phyloP scores from a whole-genome alignment of 2,113 vertebrate genomes.

The Gadus macrocephalus region DNA sequence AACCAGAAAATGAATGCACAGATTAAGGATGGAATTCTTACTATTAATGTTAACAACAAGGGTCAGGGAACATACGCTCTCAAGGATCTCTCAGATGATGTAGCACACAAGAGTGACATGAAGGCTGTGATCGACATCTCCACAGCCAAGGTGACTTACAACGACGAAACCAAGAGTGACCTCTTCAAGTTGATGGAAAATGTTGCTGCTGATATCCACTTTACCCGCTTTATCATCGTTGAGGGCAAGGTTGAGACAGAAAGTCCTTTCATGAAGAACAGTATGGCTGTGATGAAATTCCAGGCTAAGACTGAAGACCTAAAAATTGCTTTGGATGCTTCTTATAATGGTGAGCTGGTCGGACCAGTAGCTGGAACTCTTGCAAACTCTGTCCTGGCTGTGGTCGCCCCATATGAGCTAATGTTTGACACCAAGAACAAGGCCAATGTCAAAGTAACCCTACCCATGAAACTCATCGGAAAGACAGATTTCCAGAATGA shows the following conservation, averaged over 20 bases:
- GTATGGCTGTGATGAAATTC: constrained; percentile 70
- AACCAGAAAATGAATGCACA: constrained; percentile 69
- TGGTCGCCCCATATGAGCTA: constrained; percentile 71
- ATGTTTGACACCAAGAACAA: constrained; percentile 75
- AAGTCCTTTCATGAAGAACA: constrained; percentile 74
- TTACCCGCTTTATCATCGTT: constrained; percentile 67
- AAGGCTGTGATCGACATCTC: constrained; percentile 68
- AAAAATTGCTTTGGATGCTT: constrained; percentile 74
- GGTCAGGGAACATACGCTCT: constrained; percentile 76
- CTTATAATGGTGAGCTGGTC: constrained; percentile 72
- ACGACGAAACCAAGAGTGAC: constrained; percentile 71
- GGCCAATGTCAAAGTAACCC: constrained; percentile 78
- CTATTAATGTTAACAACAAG: constrained; percentile 66
- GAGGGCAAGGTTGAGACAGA: constrained; percentile 76
- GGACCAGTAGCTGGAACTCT: constrained; percentile 76
- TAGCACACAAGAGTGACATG: constrained; percentile 73
- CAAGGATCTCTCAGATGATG: constrained; percentile 74
- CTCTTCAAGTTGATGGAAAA: constrained; percentile 75
- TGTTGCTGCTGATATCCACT: constrained; percentile 67
- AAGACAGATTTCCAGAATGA: constrained; percentile 87
- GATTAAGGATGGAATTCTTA: constrained; percentile 64
- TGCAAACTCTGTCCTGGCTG: constrained; percentile 73
- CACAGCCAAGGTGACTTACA: constrained; percentile 65
- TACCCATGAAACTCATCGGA: constrained; percentile 79
- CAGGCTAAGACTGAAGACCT: constrained; percentile 64